Percentiles rank a stretch among this genome's conserved stretches.
These are phyloP conservation scores for Bathynomus jamesi DNA, from an alignment of 1,140 invertebrate species.

Conservation along the genomic window DNA sequence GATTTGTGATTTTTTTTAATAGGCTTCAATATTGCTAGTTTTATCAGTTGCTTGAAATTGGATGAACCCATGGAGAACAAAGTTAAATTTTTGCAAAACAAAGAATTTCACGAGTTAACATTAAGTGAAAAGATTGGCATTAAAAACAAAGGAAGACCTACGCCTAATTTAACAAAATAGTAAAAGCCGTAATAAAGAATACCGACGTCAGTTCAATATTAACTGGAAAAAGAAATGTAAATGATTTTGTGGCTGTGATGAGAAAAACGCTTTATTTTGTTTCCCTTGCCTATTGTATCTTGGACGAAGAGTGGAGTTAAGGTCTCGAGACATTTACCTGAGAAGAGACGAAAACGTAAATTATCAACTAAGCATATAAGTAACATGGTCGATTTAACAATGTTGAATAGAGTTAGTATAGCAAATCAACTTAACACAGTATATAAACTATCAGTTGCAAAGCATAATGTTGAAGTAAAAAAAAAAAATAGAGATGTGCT, in stretches of 20 bases:
- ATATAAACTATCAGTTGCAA: constrained; percentile 9
- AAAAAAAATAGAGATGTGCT: constrained; percentile 29
- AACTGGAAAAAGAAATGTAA: constrained; percentile 15
- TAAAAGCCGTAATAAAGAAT: constrained; percentile 9
- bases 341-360: constrained; percentile 26
- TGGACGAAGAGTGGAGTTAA: constrained; percentile 29
- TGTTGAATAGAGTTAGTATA: constrained; percentile 8
- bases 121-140: constrained; percentile 1
- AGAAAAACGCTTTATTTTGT: not conserved
- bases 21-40: too few species aligned
- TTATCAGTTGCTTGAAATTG: too few species aligned
- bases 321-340: constrained; percentile 17
- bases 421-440: not conserved
- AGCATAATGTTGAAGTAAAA: constrained; percentile 17
- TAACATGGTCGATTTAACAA: constrained; percentile 22
- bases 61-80: too few species aligned
- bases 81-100: constrained; percentile 6
- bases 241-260: constrained; percentile 14
- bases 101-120: not conserved
- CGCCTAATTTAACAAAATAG: constrained; percentile 4
- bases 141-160: constrained; percentile 10
- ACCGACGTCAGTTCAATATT: constrained; percentile 7
- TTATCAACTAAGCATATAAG: constrained; percentile 19
- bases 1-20: too few species aligned
- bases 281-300: constrained; percentile 6